A percentile compares a stretch with the other conserved stretches of the same genome.
These are phyloP conservation scores for Porphyrio hochstetteri DNA, from an alignment of 2,113 vertebrate species.

Conservation along the genomic window DNA sequence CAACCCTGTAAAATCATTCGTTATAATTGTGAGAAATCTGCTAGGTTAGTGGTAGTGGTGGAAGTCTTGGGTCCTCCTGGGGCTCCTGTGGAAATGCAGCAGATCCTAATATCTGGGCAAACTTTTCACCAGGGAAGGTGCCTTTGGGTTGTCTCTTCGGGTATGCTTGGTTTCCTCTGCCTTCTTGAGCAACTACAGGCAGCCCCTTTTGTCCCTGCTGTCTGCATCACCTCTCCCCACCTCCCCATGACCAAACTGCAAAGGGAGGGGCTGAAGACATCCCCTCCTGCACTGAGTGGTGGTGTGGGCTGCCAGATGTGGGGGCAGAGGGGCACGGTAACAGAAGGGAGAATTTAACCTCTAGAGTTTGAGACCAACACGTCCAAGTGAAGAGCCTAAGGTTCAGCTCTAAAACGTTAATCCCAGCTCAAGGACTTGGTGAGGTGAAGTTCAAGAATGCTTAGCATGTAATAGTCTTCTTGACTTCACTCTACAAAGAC, in stretches of 20 bases:
- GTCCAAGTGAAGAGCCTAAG: background rate
- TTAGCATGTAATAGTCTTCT: background rate
- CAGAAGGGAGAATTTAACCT: background rate
- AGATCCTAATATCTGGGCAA: background rate
- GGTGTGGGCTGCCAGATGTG: background rate
- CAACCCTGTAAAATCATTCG: background rate
- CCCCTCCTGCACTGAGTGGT: accelerated
- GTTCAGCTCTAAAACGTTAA: background rate
- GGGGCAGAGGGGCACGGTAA: accelerated
- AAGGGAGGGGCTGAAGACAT: background rate
- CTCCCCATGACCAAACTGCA: background rate
- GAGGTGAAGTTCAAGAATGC: background rate
- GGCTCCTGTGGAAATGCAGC: background rate
- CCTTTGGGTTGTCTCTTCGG: background rate
- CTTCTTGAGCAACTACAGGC: background rate
- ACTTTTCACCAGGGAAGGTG: background rate
- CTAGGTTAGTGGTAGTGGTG: background rate
- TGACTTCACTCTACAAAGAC: background rate
- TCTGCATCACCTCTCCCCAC: too few species aligned
- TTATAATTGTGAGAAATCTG: background rate
- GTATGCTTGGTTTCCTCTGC: background rate
- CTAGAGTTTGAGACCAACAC: background rate
- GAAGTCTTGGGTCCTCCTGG: background rate
- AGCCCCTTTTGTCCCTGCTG: background rate
- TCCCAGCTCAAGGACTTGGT: background rate